Percentiles rank a stretch among this genome's conserved stretches.
Evolutionary conservation across 2,888 invertebrate species (phyloP).

Genomic region (Tridacna crocea): DNA sequence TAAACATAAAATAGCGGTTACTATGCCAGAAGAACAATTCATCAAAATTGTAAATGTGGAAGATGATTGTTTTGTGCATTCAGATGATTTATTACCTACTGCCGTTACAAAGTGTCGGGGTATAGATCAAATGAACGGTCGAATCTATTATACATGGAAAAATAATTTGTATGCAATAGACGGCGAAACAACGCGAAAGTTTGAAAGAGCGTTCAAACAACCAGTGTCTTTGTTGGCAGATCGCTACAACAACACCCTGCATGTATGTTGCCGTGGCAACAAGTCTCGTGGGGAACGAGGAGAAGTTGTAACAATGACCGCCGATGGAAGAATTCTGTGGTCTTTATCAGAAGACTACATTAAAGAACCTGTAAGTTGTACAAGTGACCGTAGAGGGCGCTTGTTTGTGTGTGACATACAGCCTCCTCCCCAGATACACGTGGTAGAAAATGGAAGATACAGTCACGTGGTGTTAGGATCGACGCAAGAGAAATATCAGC

Average conservation of each 20-base stretch:
- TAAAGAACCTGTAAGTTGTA: constrained; percentile 42
- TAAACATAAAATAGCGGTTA: constrained; percentile 23
- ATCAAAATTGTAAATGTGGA: constrained; percentile 18
- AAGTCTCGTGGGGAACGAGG: constrained; percentile 32
- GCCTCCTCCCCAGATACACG: constrained; percentile 38
- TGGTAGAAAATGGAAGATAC: constrained; percentile 32
- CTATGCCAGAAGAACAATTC: constrained; percentile 33
- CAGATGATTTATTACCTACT: background rate
- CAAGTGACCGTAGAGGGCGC: constrained; percentile 33
- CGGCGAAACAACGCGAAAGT: background rate
- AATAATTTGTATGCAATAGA: constrained; percentile 7
- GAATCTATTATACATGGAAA: constrained; percentile 10
- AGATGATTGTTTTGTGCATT: background rate
- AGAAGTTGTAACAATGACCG: constrained; percentile 40
- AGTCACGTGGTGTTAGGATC: constrained; percentile 33
- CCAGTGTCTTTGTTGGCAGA: constrained; percentile 41
- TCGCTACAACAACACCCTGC: constrained; percentile 5
- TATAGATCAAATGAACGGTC: constrained; percentile 8
- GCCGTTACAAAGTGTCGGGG: constrained; percentile 16
- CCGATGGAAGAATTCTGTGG: background rate
- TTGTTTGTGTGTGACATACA: constrained; percentile 47
- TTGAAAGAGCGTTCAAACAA: constrained; percentile 38
- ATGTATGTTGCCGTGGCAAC: constrained; percentile 36
- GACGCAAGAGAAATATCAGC: constrained; percentile 46
- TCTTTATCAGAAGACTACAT: background rate